Base-by-base conservation (phyloP, 2,888 invertebrate genomes). In the Erpobdella octoculata region DNA sequence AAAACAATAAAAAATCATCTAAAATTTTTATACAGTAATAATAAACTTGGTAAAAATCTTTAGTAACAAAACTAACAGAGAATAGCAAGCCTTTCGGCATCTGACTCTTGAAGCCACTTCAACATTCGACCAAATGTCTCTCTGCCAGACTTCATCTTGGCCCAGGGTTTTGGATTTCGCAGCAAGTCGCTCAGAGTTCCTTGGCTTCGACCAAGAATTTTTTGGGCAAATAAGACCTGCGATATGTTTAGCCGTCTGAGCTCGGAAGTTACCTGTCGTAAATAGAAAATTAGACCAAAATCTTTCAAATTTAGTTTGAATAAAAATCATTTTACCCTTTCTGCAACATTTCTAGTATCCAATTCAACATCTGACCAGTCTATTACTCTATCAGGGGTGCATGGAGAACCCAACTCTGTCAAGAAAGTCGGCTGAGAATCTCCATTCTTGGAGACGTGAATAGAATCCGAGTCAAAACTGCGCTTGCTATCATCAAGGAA, bases 91-190 rank as follows among this genome's bases (percentile, higher is more conserved):
- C 71, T 71, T 31, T 71, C 64, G 12, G 28, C 15, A 33, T 71
- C 71, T 41, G 71, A 41, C 41, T 62, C 71, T 31, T 64, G 71
- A n/a, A 71, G 71, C 71, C 71, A 71, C 46, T 71, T 62, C 71
- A 58, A 62, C 71, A 71, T 71, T 33, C 64, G 35, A 31, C 71
- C 61, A 61, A 64, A 71, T 1, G 71, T 71, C 41, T 71, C 71
- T 35, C 71, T 33, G 4, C 71, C 71, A 6, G 71, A 64, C 64
- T 71, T 71, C 48, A 71, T 58, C 64, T 71, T 71, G n/a, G 71
- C 38, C 71, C 71, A 71, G 2, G 71, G 71, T 48, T 64, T 71
- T 33, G 71, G 71, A 41, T 71, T 71, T 36, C 71, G 37, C 48
- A 71, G 35, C 37, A 71, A 46, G 35, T 71, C 71, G 46, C 71